Evolutionary conservation across 2,888 invertebrate genomes (phyloP), one percentile per base, ranked within the genome.

Genomic region (Trachelus troglodyta): DNA sequence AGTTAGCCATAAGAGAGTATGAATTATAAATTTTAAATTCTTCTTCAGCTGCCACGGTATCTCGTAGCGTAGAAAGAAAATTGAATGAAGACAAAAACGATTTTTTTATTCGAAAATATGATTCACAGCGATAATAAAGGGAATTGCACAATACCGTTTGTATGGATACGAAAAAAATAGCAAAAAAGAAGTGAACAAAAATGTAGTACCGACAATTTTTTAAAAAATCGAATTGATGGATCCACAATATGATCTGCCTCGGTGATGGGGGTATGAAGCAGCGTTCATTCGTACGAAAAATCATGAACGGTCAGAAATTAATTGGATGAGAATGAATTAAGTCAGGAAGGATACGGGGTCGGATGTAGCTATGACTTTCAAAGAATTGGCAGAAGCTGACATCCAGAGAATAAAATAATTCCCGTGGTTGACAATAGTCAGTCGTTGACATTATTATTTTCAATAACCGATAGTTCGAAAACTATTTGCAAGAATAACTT

Each of bases 271-370:
- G 40, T 15, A 4, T 15, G 37, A 12, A 40, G 15, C 1, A 40
- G 4, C 15, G 23, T 56, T 56, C 23, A 56, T 56, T 56, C 15
- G 9, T 56, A 23, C 56, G 56, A 56, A 56, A 56, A 56, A 56
- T 81, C 78, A 77, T 81, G 79, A 78, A 82, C 77, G 76, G 79
- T 78, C 81, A 71, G 77, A 82, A 80, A 81, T 82, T 82, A 83
- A 83, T 84, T 81, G 79, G 74, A 79, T 77, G 76, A 79, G 81
- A 82, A 81, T 79, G 74, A 76, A 79, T 80, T 80, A 79, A 80
- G 83, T 81, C 74, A 74, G 69, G 77, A 77, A 73, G 76, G 76
- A 78, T 73, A 69, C 23, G 75, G 23, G 23, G 34, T 75, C 56
- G 56, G 23, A 23, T 1, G 56, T 56, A 56, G 56, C 23, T 56